A percentile compares a stretch with the other conserved stretches of the same genome.
Evolutionary conservation across 2,113 vertebrate genomes (phyloP).

Genomic region (Phalacrocorax pelagicus): DNA sequence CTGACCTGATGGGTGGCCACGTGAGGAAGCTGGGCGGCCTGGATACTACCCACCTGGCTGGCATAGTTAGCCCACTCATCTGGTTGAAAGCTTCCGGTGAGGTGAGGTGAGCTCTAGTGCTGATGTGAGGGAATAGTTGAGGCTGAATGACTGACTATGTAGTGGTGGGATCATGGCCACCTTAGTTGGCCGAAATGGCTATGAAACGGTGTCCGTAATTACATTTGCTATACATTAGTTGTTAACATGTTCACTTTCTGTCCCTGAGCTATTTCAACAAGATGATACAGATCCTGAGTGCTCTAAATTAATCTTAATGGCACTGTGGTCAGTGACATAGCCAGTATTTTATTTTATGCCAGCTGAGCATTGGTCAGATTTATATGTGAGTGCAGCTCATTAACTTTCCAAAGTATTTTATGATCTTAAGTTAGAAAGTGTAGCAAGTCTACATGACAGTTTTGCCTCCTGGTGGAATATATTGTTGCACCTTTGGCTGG

Average conservation of each 20-base stretch:
- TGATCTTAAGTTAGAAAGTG: slow-evolving; percentile 28
- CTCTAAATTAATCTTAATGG: slow-evolving; percentile 53
- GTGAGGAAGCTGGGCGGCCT: not conserved
- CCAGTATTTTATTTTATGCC: slow-evolving; percentile 32
- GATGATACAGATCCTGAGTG: slow-evolving; percentile 6
- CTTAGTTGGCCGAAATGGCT: not conserved
- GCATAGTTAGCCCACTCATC: not conserved
- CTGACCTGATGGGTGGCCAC: not conserved
- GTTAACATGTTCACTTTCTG: slow-evolving; percentile 42
- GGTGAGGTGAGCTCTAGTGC: not conserved
- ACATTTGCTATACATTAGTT: slow-evolving; percentile 9
- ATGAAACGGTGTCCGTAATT: not conserved
- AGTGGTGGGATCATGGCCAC: not conserved
- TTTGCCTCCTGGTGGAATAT: not conserved
- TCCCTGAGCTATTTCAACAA: slow-evolving; percentile 24
- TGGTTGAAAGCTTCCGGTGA: not conserved
- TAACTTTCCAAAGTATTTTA: slow-evolving; percentile 54
- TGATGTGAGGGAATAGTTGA: not conserved
- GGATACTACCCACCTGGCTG: not conserved
- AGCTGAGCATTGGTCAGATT: slow-evolving; percentile 31
- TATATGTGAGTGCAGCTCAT: slow-evolving; percentile 52
- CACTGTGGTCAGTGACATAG: slow-evolving; percentile 31
- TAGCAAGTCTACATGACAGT: not conserved
- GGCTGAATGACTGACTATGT: not conserved
- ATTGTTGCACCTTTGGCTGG: not conserved